phyloP scores from a whole-genome alignment of 2,113 vertebrate genomes.

The Campylorhamphus procurvoides region DNA sequence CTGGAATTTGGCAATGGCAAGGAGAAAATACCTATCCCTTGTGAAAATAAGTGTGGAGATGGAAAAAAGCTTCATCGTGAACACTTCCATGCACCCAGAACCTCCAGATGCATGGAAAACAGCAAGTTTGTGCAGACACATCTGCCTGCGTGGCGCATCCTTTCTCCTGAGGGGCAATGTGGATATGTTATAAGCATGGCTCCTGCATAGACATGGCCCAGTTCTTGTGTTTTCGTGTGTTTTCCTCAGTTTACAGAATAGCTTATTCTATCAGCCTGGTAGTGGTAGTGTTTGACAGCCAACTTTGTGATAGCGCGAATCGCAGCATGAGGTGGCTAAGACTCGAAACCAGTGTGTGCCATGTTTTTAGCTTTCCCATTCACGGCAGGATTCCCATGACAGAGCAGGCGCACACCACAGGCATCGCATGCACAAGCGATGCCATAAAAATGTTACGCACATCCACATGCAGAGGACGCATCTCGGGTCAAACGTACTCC shows the following conservation, averaged over 20 bases:
- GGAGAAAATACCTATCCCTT: not conserved
- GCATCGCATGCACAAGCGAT: accelerated
- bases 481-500: not conserved
- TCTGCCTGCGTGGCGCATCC: not conserved
- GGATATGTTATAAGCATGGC: not conserved
- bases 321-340: not conserved
- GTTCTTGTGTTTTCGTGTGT: not conserved
- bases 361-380: not conserved
- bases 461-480: not conserved
- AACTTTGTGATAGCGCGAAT: not conserved
- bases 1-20: not conserved
- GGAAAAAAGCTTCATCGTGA: not conserved
- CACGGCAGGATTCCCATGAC: accelerated
- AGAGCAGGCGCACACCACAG: not conserved
- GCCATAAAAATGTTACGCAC: not conserved
- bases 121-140: not conserved
- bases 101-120: not conserved
- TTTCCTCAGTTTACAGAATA: conserved; percentile 13
- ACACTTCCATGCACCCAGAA: not conserved
- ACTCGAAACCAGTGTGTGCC: not conserved
- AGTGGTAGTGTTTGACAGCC: not conserved
- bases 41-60: not conserved
- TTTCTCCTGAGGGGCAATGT: not conserved
- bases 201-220: not conserved
- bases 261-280: not conserved